phyloP scores from a whole-genome alignment of 2,113 vertebrate species.

The Neotoma lepida region DNA sequence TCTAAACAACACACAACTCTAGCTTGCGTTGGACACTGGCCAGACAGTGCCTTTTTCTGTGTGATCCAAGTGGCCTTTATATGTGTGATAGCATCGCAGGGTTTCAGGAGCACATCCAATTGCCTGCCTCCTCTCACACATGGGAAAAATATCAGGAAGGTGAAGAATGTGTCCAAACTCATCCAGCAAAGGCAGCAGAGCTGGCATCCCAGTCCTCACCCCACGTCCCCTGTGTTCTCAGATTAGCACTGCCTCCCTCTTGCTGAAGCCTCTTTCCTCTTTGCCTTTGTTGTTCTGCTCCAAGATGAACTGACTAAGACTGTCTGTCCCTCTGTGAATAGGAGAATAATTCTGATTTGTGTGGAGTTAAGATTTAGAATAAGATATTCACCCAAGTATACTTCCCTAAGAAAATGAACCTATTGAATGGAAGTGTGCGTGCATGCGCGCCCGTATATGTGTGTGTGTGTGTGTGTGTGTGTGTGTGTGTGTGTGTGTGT shows the following conservation, averaged over 20 bases:
- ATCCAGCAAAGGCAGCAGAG: background rate
- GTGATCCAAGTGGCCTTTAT: background rate
- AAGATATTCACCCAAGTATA: background rate
- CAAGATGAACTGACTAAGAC: background rate
- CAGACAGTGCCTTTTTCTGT: background rate
- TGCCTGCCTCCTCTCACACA: background rate
- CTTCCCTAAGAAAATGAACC: background rate
- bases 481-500: background rate
- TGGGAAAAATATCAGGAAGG: background rate
- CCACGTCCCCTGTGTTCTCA: background rate
- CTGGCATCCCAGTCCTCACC: background rate
- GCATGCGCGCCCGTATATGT: no score
- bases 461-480: background rate
- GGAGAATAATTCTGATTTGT: background rate
- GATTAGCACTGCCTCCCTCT: background rate
- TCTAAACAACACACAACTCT: background rate
- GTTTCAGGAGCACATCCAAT: fast-evolving
- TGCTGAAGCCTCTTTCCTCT: background rate
- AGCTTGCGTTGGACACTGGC: background rate
- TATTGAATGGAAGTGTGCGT: background rate
- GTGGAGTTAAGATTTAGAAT: background rate
- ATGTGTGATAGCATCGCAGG: background rate
- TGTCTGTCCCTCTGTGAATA: background rate
- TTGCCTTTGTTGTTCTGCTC: background rate
- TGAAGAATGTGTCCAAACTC: background rate